Evolutionary conservation across 92 coral and sea anemone genomes (phyloP), one percentile per base, ranked within the genome.

Genomic region (Phenganax subtilis): DNA sequence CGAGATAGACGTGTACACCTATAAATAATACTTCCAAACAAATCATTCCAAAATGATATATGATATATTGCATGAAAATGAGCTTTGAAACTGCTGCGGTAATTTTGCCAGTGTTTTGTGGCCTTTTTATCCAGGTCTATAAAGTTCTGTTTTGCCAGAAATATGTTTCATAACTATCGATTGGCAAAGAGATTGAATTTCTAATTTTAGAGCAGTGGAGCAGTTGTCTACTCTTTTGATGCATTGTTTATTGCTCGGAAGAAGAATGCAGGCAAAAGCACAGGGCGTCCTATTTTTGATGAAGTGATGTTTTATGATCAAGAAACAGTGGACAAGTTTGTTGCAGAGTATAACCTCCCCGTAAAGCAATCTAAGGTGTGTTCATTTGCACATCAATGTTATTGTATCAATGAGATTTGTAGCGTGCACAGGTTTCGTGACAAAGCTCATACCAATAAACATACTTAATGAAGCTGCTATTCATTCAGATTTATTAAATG

Each of bases 201-300:
- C 20, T 77, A 57, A 28, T 78, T 78, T n/a, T 55, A 85, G 88
- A 71, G 27, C 37, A 75, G 55, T 37, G 85, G 85, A 6, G 62
- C 75, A n/a, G 62, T 81, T 37, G 54, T 80, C 17, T 78, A 80
- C 47, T 85, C 88, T 6, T 70, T 85, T 83, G 88, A 85, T 81
- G 88, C 88, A 25, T 47, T 85, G 81, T 85, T 85, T 29, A 80
- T 81, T 81, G 85, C 81, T 0, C 81, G 88, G 11, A 80, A 75
- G 57, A 64, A 72, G 51, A 57, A 83, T n/a, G 85, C 85, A 6
- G 88, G 88, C 0, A 61, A 56, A 53, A 85, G 88, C 59, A 57
- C 72, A 0, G 44, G 88, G 28, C 27, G 54, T 9, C 88, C 88
- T 9, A 54, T 57, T 2, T 71, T 85, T 80, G 85, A 75, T 0